Evolutionary conservation across 2,888 invertebrate species (phyloP), one percentile per base, ranked within the genome.

Genomic region (Fragum sueziense): DNA sequence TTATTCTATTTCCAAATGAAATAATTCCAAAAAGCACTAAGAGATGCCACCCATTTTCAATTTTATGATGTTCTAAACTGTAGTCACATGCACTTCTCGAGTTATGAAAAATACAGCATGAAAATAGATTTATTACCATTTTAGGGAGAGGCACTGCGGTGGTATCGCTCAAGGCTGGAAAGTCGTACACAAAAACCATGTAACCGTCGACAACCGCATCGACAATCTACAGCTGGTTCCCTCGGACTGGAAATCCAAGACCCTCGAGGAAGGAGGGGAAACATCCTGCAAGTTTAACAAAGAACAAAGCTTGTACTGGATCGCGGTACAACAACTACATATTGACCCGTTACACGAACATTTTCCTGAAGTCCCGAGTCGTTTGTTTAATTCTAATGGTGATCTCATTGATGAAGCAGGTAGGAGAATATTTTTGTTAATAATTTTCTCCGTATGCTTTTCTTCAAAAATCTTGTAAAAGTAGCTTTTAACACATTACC

Each of bases 161-260:
- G 94, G 93, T 25, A 93, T 94, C 20, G 94, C 94, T 27, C 92
- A 92, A 3, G 93, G 93, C 14, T 94, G 93, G 88, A 93, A 93
- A 88, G 94, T 94, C 25, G 88, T 93, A 14, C 94, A 94, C 85
- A 91, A 92, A 74, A 94, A 94, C 86, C 93, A 93, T 70, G 93
- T 94, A 34, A 94, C 94, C 0, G 94, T 94, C 75, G 94, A 94
- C 88, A 94, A 94, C 87, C 90, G 94, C 51, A 86, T 94, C 85
- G 94, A 94, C 79, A 94, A 94, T 87, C 90, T 94, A 75, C 89
- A 91, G 27, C 89, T 94, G 88, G 87, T 92, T 70, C 87, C 89
- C 14, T 85, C 83, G 37, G 62, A 78, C 51, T 65, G 34, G 29
- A 68, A 74, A 27, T 29, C 74, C 11, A 61, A 51, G 0, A 33